These are phyloP conservation scores for Metopolophium dirhodum DNA, from an alignment of 1,140 invertebrate species.

Conservation along the genomic window DNA sequence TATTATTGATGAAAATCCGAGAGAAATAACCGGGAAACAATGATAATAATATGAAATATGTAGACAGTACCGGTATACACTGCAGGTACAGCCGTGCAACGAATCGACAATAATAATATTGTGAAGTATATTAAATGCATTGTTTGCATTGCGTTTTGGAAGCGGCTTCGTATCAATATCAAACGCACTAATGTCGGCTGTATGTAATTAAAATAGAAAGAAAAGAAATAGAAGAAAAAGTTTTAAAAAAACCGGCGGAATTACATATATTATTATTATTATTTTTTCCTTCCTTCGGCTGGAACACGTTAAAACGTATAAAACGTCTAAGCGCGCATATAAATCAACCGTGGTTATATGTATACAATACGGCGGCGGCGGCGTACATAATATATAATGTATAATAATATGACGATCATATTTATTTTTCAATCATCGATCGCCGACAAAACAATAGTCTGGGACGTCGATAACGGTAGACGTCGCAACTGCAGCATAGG, in stretches of 20 bases:
- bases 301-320: constrained; percentile 38
- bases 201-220: constrained; percentile 39
- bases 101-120: constrained; percentile 51
- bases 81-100: not conserved
- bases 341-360: constrained; percentile 17
- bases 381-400: not conserved
- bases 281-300: not conserved
- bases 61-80: constrained; percentile 20
- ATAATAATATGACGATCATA: constrained; percentile 29
- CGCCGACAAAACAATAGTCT: constrained; percentile 54
- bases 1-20: not conserved
- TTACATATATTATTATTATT: not conserved
- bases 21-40: constrained; percentile 29
- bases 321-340: constrained; percentile 42
- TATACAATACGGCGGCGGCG: not conserved
- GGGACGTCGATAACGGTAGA: constrained; percentile 43
- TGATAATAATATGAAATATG: not conserved
- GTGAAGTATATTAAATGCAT: constrained; percentile 12
- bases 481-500: not conserved
- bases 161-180: constrained; percentile 21
- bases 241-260: not conserved
- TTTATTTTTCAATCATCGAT: constrained; percentile 49
- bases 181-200: constrained; percentile 39
- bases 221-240: not conserved
- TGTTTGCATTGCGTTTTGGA: constrained; percentile 43